phyloP scores from a whole-genome alignment of 2,888 invertebrate species.

The Patella ulyssiponensis region DNA sequence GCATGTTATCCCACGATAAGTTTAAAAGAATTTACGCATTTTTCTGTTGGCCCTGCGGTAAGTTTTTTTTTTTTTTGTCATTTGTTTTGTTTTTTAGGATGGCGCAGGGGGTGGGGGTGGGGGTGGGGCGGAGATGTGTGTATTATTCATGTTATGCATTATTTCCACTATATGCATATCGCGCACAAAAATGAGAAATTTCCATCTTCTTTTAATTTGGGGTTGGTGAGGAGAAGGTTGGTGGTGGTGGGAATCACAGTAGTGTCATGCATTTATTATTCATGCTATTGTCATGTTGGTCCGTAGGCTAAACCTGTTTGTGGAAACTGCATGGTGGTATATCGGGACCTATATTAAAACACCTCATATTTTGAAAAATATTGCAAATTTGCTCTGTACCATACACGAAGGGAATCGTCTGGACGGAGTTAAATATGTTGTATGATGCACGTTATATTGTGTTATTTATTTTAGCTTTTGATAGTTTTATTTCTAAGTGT shows the following conservation, averaged over 20 bases:
- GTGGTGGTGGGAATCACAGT: too few species aligned
- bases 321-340: too few species aligned
- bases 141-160: not conserved
- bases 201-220: not conserved
- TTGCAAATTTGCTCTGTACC: too few species aligned
- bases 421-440: too few species aligned
- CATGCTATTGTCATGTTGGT: too few species aligned
- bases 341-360: too few species aligned
- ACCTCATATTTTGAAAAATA: too few species aligned
- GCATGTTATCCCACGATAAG: conserved; percentile 12
- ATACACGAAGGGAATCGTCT: too few species aligned
- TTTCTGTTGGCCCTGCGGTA: conserved; percentile 19
- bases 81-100: too few species aligned
- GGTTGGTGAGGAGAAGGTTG: not conserved
- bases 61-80: not conserved
- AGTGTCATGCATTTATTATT: too few species aligned
- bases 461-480: conserved; percentile 21
- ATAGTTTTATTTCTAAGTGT: conserved; percentile 31
- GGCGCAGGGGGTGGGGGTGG: too few species aligned
- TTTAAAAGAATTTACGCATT: conserved; percentile 18
- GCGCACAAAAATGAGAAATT: not conserved
- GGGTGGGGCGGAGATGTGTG: not conserved
- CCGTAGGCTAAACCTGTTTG: too few species aligned
- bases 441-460: not conserved
- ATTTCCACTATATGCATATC: not conserved